Evolutionary conservation across 2,888 invertebrate genomes (phyloP).

Genomic region (Synergus itoensis): DNA sequence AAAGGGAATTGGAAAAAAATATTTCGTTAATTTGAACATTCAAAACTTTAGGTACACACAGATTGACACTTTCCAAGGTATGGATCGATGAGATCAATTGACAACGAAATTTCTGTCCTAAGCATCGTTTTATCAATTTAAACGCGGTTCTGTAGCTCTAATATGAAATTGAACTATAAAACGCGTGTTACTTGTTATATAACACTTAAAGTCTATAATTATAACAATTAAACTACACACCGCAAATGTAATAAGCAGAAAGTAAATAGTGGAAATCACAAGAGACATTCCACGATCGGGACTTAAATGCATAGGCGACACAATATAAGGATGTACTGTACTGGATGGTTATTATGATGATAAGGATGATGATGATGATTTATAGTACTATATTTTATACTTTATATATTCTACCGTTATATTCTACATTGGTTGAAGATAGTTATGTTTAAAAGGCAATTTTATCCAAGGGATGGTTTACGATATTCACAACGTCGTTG

Average conservation of each 20-base stretch:
- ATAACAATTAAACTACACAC: conserved; percentile 66
- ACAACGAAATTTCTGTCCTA: conserved; percentile 74
- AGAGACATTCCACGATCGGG: conserved; percentile 77
- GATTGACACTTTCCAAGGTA: conserved; percentile 22
- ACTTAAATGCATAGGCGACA: conserved; percentile 75
- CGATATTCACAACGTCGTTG: conserved; percentile 70
- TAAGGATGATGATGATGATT: conserved; percentile 58
- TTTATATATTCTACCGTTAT: conserved; percentile 74
- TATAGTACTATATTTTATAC: conserved; percentile 76
- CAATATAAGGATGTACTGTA: conserved; percentile 68
- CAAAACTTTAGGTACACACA: not conserved
- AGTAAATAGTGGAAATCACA: conserved; percentile 73
- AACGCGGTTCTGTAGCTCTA: conserved; percentile 62
- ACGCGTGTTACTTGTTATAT: conserved; percentile 69
- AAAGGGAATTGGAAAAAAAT: no score
- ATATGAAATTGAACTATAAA: conserved; percentile 71
- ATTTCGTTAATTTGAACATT: no score
- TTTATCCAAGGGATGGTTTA: conserved; percentile 72
- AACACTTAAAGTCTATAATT: conserved; percentile 71
- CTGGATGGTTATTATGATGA: conserved; percentile 58
- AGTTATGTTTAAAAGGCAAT: conserved; percentile 69
- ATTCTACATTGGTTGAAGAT: conserved; percentile 70
- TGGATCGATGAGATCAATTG: conserved; percentile 58
- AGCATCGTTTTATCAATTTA: conserved; percentile 59
- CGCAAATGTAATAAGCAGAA: conserved; percentile 68